phyloP scores from a whole-genome alignment of 2,113 vertebrate species.

The Callithrix jacchus region DNA sequence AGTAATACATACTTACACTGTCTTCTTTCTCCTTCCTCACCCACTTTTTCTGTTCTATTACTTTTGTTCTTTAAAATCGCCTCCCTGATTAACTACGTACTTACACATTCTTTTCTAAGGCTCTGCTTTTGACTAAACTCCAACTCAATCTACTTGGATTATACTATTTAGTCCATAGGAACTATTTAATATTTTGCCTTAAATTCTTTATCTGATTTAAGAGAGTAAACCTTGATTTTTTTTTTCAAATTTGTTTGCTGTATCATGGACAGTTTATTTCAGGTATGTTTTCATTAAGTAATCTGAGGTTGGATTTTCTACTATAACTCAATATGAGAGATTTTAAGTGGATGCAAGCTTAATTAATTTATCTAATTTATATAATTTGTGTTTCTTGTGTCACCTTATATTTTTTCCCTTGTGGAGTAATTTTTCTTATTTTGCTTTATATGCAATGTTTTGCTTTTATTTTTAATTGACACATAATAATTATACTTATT shows the following conservation, averaged over 20 bases:
- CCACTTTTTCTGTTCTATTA: background rate
- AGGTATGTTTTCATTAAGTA: background rate
- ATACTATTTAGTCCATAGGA: background rate
- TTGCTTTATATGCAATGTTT: background rate
- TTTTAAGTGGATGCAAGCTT: background rate
- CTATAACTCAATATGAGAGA: background rate
- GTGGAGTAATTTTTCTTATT: background rate
- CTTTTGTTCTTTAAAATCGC: background rate
- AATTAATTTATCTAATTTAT: background rate
- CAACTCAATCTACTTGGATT: background rate
- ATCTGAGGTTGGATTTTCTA: background rate
- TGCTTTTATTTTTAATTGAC: background rate
- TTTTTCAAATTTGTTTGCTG: background rate
- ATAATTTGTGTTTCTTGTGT: background rate
- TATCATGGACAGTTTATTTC: background rate
- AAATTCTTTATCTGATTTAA: background rate
- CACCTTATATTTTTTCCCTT: background rate
- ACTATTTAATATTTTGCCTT: background rate
- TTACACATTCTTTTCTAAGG: background rate
- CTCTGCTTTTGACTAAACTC: background rate
- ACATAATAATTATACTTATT: background rate
- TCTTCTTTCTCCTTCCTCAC: background rate
- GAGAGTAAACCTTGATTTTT: background rate
- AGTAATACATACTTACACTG: no score
- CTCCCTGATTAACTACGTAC: background rate